Conservation (phyloP, 2,113 vertebrate species). For the Struthidea cinerea region DNA sequence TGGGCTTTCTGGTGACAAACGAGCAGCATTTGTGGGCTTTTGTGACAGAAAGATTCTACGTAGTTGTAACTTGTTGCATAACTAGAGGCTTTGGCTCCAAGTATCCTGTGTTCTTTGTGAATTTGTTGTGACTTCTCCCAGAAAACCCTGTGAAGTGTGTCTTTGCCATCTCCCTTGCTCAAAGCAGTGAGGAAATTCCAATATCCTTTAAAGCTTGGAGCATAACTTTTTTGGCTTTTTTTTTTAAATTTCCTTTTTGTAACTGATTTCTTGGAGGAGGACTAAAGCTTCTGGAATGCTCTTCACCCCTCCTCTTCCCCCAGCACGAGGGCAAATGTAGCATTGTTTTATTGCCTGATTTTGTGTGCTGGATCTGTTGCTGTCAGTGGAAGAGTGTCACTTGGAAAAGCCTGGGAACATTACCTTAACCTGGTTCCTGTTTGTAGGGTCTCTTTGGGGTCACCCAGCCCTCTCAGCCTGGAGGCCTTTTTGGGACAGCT, state of each 20-base stretch:
- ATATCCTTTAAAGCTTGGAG: background rate
- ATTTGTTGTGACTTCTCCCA: background rate
- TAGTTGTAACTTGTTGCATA: background rate
- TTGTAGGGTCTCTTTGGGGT: slow-evolving; percentile 90
- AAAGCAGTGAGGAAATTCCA: background rate
- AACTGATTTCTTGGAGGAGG: background rate
- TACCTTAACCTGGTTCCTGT: background rate
- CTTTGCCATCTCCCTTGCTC: background rate
- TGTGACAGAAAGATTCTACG: fast-evolving
- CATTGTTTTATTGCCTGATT: background rate
- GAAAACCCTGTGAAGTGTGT: background rate
- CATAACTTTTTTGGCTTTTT: background rate
- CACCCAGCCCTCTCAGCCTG: slow-evolving; percentile 81
- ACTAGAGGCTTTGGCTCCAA: background rate
- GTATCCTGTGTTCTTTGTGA: background rate
- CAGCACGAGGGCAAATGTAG: background rate
- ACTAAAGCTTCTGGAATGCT: background rate
- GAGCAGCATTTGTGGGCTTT: background rate
- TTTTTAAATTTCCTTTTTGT: background rate
- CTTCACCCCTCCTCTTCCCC: background rate
- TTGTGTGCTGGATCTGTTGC: background rate
- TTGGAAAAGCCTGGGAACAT: background rate
- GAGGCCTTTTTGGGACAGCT: slow-evolving; percentile 85
- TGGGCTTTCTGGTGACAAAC: background rate
- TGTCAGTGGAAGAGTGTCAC: background rate